Evolutionary conservation across 2,797 vertebrate species (phyloP), one percentile per base, ranked within the genome.

Genomic region (Diglossa cyanea): DNA sequence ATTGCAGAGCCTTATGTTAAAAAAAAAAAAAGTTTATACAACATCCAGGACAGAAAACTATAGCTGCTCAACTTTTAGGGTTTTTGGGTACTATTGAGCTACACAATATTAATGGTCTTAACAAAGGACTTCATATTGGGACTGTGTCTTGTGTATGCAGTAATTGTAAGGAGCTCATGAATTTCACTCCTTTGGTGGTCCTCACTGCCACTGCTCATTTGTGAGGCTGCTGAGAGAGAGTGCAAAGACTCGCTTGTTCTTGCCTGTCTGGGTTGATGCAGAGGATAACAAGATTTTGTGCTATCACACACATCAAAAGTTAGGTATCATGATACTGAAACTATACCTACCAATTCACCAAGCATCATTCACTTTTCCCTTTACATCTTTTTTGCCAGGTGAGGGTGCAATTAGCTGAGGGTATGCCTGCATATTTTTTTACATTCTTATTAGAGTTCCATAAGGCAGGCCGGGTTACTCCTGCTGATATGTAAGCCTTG

Each of bases 61-160:
- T 7, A 55, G 47, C 17, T 82, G 8, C 51, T 90, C 54, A 54
- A 10, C 25, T 58, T n/a, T 66, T 40, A 62, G 54, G 26, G 2
- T 11, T 72, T 86, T 87, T 10, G 25, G 45, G 11, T 74, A n/a
- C 23, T 73, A 2, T 8, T 79, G 48, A 42, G 42, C 42, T 50
- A 63, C 30, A n/a, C 6, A 58, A 13, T n/a, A 35, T 44, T 45
- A 82, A 26, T 42, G 53, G 78, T 50, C n/a, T 28, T 67, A 63
- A 50, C 2, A 15, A 55, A 85, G 35, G 11, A 47, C n/a, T 61
- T 79, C 0, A 0, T 53, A 9, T 5, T 4, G 20, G 23, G 13
- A 18, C 17, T 57, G n/a, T 24, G 20, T 65, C 48, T 50, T 78
- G 25, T 39, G 7, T 65, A 17, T 65, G 30, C 30, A 48, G 9